Evolutionary conservation across 2,797 vertebrate genomes (phyloP).

Genomic region (Merluccius polli): DNA sequence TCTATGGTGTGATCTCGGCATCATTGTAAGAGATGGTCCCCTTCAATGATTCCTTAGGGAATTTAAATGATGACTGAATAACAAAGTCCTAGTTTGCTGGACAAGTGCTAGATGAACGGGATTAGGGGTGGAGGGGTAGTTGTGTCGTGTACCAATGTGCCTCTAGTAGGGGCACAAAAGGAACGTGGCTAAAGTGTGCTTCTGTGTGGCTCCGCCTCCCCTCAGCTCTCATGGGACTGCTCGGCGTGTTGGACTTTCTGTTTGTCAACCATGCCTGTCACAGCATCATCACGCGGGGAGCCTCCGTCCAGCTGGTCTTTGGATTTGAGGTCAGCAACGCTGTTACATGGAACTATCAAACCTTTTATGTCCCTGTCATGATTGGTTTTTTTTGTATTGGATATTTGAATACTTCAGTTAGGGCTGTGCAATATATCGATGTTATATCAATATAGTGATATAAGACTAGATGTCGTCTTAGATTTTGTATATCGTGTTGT

Average conservation of each 20-base stretch:
- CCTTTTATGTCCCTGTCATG: neutral
- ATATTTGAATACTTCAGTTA: neutral
- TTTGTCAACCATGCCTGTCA: slow-evolving; percentile 94
- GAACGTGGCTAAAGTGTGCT: neutral
- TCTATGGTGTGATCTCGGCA: no score
- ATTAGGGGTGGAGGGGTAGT: neutral
- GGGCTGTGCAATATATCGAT: no score
- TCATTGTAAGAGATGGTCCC: no score
- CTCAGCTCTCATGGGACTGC: slow-evolving; percentile 86
- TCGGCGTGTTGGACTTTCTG: slow-evolving; percentile 85
- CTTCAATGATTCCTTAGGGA: no score
- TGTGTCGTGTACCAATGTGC: neutral
- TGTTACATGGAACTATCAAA: neutral
- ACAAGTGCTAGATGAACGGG: no score
- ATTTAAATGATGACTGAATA: no score
- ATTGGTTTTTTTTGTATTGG: neutral
- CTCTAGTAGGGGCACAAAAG: neutral
- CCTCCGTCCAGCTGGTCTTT: slow-evolving; percentile 95
- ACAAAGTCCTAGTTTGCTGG: no score
- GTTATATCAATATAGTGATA: no score
- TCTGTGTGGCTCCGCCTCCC: neutral
- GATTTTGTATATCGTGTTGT: no score
- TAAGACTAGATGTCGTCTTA: no score
- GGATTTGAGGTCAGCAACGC: slow-evolving; percentile 85
- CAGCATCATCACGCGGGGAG: slow-evolving; percentile 91